phyloP scores from a whole-genome alignment of 2,888 invertebrate genomes.

The Arge pagana region DNA sequence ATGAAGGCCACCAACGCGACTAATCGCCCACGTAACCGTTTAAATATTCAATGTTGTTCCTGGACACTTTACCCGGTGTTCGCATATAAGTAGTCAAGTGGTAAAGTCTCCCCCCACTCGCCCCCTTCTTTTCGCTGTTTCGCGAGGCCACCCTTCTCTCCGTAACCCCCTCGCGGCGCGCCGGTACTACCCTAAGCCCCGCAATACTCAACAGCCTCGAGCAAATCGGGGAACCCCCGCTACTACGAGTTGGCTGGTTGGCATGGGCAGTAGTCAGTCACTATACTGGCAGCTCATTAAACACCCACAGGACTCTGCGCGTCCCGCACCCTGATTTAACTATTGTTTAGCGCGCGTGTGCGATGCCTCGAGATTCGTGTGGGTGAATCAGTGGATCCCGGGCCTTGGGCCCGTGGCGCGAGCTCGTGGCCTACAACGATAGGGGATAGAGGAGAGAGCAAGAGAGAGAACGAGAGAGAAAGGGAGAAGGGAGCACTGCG shows the following conservation, averaged over 20 bases:
- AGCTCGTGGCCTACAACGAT: constrained; percentile 28
- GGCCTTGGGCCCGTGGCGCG: constrained; percentile 30
- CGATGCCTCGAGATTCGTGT: constrained; percentile 21
- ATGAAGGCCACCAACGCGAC: not conserved
- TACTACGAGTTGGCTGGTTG: constrained; percentile 1
- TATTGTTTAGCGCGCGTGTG: constrained; percentile 48
- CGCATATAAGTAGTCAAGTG: constrained; percentile 49
- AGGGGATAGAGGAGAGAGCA: too few species aligned
- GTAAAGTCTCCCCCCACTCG: constrained; percentile 28
- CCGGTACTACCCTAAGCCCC: too few species aligned
- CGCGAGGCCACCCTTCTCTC: too few species aligned
- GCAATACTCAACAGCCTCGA: constrained; percentile 19
- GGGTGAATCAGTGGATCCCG: constrained; percentile 25
- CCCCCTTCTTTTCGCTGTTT: not conserved
- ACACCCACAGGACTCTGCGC: constrained; percentile 53
- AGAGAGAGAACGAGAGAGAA: too few species aligned
- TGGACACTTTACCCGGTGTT: constrained; percentile 46
- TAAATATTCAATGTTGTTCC: constrained; percentile 38
- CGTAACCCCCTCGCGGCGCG: too few species aligned
- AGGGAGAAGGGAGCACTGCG: too few species aligned
- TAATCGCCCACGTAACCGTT: constrained; percentile 20
- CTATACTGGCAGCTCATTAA: constrained; percentile 53
- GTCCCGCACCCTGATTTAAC: constrained; percentile 53
- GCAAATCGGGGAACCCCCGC: constrained; percentile 15
- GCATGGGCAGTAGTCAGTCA: constrained; percentile 24